These are phyloP conservation scores for Cnemophilus loriae DNA, from an alignment of 2,113 vertebrate genomes.

Conservation along the genomic window DNA sequence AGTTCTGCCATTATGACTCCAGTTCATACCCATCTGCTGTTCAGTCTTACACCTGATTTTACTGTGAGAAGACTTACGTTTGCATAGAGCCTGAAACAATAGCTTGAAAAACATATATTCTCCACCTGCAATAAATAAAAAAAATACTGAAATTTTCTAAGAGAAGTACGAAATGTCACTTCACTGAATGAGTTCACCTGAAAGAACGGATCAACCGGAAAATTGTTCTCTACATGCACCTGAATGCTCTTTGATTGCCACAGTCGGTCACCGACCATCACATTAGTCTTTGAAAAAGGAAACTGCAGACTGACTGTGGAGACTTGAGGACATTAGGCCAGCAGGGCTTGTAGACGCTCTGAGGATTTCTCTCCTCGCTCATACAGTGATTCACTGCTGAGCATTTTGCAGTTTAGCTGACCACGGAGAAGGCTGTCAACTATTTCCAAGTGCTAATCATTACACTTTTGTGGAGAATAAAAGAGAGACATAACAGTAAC, in stretches of 20 bases:
- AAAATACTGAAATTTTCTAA: neutral
- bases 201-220: constrained; percentile 52
- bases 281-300: constrained; percentile 37
- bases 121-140: neutral
- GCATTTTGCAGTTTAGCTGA: neutral
- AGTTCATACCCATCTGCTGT: neutral
- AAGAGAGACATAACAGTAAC: neutral
- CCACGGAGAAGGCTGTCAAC: constrained; percentile 20
- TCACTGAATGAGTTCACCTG: constrained; percentile 26
- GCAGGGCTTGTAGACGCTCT: neutral
- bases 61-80: neutral
- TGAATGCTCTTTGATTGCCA: constrained; percentile 62
- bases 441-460: constrained; percentile 38
- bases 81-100: constrained; percentile 32
- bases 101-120: neutral
- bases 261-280: constrained; percentile 44
- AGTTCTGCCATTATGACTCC: neutral
- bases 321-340: constrained; percentile 36
- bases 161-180: constrained; percentile 28
- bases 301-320: constrained; percentile 23
- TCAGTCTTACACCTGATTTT: neutral
- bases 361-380: neutral
- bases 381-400: neutral
- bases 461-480: constrained; percentile 21
- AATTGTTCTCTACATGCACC: constrained; percentile 57